Percentiles rank a stretch among this genome's conserved stretches.
phyloP scores from a whole-genome alignment of 2,888 invertebrate genomes.

The Galeruca laticollis region DNA sequence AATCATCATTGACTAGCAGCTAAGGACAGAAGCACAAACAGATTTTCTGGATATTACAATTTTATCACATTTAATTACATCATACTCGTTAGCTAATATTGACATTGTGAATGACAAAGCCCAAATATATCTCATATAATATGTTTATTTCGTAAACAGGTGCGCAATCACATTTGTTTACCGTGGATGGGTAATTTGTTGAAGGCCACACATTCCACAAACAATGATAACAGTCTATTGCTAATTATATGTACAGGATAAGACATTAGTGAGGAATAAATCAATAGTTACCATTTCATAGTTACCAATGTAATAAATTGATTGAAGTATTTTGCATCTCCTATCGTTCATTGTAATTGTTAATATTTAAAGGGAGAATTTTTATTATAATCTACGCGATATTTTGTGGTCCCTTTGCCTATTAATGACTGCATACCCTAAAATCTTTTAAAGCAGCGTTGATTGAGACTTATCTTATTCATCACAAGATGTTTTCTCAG shows the following conservation, averaged over 20 bases:
- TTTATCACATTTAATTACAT: slow-evolving; percentile 9
- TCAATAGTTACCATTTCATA: neutral
- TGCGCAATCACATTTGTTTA: slow-evolving; percentile 9
- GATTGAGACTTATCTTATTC: too few relatives aligned
- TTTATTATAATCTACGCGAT: too few relatives aligned
- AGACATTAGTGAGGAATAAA: neutral
- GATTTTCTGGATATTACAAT: slow-evolving; percentile 3
- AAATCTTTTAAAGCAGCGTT: too few relatives aligned
- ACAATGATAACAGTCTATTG: neutral
- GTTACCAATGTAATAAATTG: too few relatives aligned
- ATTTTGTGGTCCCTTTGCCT: too few relatives aligned
- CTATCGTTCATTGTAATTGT: too few relatives aligned
- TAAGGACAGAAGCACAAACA: slow-evolving; percentile 9
- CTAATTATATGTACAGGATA: neutral
- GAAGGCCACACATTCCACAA: slow-evolving; percentile 9
- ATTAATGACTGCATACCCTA: too few relatives aligned
- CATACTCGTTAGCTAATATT: slow-evolving; percentile 4
- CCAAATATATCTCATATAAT: slow-evolving; percentile 1
- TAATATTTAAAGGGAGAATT: too few relatives aligned
- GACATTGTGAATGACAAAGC: slow-evolving; percentile 10
- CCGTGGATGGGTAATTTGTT: slow-evolving; percentile 6
- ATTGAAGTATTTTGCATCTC: too few relatives aligned
- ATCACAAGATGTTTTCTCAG: too few relatives aligned
- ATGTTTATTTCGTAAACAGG: slow-evolving; percentile 3
- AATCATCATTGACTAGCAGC: neutral